Percentiles rank a stretch among this genome's conserved stretches.
These are phyloP conservation scores for Drosophila lutescens DNA, from an alignment of 2,888 invertebrate species.

Conservation along the genomic window DNA sequence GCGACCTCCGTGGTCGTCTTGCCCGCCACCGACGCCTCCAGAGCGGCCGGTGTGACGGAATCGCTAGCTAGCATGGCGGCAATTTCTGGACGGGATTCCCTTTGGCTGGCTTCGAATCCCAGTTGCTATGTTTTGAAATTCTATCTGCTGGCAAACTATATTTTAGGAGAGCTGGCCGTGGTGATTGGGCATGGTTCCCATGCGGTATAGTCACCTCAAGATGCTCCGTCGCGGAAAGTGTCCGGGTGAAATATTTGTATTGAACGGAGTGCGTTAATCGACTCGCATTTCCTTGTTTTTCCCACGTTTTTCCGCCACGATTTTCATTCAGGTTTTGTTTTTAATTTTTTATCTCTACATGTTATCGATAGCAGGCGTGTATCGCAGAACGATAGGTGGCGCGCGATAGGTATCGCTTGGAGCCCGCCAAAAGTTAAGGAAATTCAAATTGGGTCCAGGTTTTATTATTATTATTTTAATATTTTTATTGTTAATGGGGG, in stretches of 20 bases:
- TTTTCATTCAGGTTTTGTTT: conserved; percentile 1
- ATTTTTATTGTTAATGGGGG: too few species aligned
- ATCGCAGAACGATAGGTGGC: too few species aligned
- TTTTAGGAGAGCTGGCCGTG: background rate
- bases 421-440: too few species aligned
- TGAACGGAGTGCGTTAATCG: background rate
- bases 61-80: conserved; percentile 33
- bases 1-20: conserved; percentile 13
- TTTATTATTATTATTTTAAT: too few species aligned
- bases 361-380: background rate
- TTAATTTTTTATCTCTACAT: background rate
- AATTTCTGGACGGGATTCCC: conserved; percentile 2
- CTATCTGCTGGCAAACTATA: conserved; percentile 10
- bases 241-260: background rate
- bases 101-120: conserved; percentile 5
- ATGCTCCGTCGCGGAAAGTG: background rate
- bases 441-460: too few species aligned
- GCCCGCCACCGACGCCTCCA: conserved; percentile 7
- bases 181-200: background rate
- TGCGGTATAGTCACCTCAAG: background rate
- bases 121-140: conserved; percentile 19
- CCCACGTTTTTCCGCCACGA: conserved; percentile 7
- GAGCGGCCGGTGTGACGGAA: background rate
- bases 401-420: too few species aligned
- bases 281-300: background rate